Base-by-base conservation (phyloP, 2,888 invertebrate genomes). In the Zootermopsis nevadensis region DNA sequence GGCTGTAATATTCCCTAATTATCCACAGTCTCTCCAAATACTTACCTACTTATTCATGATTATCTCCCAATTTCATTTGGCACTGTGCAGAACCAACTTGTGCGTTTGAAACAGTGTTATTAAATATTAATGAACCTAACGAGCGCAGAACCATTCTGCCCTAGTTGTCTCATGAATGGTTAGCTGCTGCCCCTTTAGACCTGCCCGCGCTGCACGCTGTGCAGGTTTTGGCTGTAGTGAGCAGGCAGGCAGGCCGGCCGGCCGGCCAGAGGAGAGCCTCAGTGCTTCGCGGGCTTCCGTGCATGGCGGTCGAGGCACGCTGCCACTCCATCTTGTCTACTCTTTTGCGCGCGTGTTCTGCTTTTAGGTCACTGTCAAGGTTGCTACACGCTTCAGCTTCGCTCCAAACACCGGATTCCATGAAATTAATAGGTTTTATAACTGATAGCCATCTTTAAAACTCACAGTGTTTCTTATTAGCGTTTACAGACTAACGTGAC, bases 261-360 rank as follows among this genome's bases (percentile, higher is more conserved):
- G 60, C 60, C 60, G 60, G 48, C n/a, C n/a, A n/a, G n/a, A n/a
- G 48, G 48, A 48, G n/a, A n/a, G 22, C 27, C 22, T 42, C 38
- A 74, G 74, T 74, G 74, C 74, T 38, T 33, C 42, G 74, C 74
- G 74, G 74, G 74, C 74, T 42, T 74, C 42, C 38, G 74, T 74
- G 31, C 74, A 24, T 24, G 38, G 38, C 38, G 74, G 74, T 38
- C 3, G 74, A 33, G 19, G 22, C 38, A 35, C 38, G 69, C 31
- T 31, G n/a, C 60, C 60, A 1, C 60, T 60, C n/a, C 60, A 60
- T 60, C 60, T 60, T 60, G 60, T 60, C 60, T 7, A 4, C 12
- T 60, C 60, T 53, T 53, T 24, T 60, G 60, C 69, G 74, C 74
- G 74, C 74, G 74, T 74, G 38, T 38, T 74, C n/a, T 7, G 0